Evolutionary conservation across 2,113 vertebrate species (phyloP), one percentile per base, ranked within the genome.

Genomic region (Oriolus oriolus): DNA sequence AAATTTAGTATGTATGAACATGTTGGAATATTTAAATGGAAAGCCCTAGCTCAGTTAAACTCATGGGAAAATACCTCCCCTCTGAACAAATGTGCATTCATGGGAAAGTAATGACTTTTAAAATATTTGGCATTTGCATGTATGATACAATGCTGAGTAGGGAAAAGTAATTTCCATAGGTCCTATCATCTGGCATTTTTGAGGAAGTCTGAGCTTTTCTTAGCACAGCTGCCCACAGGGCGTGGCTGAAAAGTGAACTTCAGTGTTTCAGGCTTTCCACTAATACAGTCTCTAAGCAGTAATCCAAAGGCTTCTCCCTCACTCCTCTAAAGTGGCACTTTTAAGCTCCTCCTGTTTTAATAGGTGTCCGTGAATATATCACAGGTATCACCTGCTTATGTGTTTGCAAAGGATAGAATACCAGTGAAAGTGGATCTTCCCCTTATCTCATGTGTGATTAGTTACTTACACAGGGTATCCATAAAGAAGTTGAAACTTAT

Each of bases 51-150:
- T 89, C 61, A 74, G 66, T 59, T 13, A 21, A 68, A 56, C 16
- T 44, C 49, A 49, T 0, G 2, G 63, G 47, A 69, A 60, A 53
- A 91, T 87, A 41, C 3, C 23, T 85, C 56, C 14, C 9, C 30
- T 68, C 56, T 50, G n/a, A 82, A 85, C 20, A 85, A 76, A 84
- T 27, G 19, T 76, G 39, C 2, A 2, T 81, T 45, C 47, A 37
- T 61, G 42, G 89, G 87, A 73, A 94, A 91, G 52, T 61, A 80
- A 68, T 70, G 35, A 37, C 49, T 78, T 74, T 31, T 57, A 50
- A 76, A 89, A 87, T 49, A 87, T 27, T 69, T 93, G 82, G 61
- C 65, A 64, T 79, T 61, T 81, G 19, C 11, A 33, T 41, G 49
- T 52, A 56, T 59, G 28, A 84, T 56, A 59, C 19, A 83, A 63